phyloP scores from a whole-genome alignment of 2,797 vertebrate genomes.

The Epinephelus malabaricus region DNA sequence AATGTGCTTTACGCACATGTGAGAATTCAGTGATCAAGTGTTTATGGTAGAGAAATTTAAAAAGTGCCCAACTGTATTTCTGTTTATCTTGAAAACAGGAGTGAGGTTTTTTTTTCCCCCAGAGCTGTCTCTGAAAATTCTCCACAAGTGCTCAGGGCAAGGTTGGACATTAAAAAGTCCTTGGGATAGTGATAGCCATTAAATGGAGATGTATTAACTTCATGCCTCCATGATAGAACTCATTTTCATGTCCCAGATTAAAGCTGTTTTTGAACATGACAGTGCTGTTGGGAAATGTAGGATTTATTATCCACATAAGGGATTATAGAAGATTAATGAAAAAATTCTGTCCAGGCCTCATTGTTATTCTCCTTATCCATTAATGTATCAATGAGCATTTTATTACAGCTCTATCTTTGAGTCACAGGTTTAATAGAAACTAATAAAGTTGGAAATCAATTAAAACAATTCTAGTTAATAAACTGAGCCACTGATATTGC shows the following conservation, averaged over 20 bases:
- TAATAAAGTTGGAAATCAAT: conserved; percentile 34
- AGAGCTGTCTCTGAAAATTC: not conserved
- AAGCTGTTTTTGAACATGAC: conserved; percentile 55
- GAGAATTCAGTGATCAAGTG: conserved; percentile 22
- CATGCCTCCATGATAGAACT: conserved; percentile 23
- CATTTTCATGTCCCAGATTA: conserved; percentile 44
- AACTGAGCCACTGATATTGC: conserved; percentile 1
- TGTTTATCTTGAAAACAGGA: conserved; percentile 23
- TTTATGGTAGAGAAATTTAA: conserved; percentile 30
- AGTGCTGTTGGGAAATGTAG: conserved; percentile 33
- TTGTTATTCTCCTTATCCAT: conserved; percentile 44
- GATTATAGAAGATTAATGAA: conserved; percentile 42
- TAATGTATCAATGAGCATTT: conserved; percentile 35
- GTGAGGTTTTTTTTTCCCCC: not conserved
- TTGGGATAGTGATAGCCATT: conserved; percentile 17
- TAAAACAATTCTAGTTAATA: conserved; percentile 28
- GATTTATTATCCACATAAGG: conserved; percentile 40
- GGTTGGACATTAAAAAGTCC: conserved; percentile 34
- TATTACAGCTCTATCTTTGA: conserved; percentile 18
- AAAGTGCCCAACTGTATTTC: conserved; percentile 22
- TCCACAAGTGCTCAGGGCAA: conserved; percentile 19
- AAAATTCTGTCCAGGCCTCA: conserved; percentile 12
- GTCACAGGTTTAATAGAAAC: conserved; percentile 9
- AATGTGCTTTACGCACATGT: conserved; percentile 32
- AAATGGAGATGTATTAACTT: conserved; percentile 18